These are phyloP conservation scores for Cisticola juncidis DNA, from an alignment of 2,113 vertebrate species.

Conservation along the genomic window DNA sequence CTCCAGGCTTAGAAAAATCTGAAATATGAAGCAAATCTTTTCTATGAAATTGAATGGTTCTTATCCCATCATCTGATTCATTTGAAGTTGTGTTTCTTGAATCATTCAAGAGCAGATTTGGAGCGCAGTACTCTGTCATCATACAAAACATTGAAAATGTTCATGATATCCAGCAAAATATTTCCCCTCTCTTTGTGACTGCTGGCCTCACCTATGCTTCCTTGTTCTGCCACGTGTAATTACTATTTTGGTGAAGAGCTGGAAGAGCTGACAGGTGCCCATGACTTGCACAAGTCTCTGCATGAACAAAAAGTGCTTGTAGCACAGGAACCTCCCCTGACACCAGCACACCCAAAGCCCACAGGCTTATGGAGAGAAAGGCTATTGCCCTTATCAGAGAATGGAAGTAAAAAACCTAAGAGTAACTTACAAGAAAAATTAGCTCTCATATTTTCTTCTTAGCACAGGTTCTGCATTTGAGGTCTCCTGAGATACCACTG, in stretches of 20 bases:
- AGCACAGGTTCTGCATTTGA: background rate
- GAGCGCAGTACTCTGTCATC: background rate
- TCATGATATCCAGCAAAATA: background rate
- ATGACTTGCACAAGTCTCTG: background rate
- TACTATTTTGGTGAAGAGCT: background rate
- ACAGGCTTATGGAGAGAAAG: background rate
- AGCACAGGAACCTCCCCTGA: background rate
- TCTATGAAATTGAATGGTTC: background rate
- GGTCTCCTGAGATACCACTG: background rate
- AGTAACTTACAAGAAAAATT: background rate
- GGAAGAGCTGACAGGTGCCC: background rate
- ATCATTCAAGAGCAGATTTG: background rate
- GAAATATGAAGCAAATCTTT: background rate
- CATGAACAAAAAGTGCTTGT: background rate
- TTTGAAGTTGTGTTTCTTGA: background rate
- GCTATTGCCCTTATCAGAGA: background rate
- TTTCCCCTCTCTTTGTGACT: background rate
- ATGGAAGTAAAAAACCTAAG: background rate
- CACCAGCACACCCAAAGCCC: background rate
- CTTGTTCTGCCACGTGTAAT: background rate
- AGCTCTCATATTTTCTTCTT: background rate
- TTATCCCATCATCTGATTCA: background rate
- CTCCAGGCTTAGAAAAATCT: background rate
- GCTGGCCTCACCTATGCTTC: background rate
- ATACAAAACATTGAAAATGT: background rate